A percentile compares a stretch with the other conserved stretches of the same genome.
These are phyloP conservation scores for Bos indicus DNA, from an alignment of 2,113 vertebrate genomes.

Conservation along the genomic window DNA sequence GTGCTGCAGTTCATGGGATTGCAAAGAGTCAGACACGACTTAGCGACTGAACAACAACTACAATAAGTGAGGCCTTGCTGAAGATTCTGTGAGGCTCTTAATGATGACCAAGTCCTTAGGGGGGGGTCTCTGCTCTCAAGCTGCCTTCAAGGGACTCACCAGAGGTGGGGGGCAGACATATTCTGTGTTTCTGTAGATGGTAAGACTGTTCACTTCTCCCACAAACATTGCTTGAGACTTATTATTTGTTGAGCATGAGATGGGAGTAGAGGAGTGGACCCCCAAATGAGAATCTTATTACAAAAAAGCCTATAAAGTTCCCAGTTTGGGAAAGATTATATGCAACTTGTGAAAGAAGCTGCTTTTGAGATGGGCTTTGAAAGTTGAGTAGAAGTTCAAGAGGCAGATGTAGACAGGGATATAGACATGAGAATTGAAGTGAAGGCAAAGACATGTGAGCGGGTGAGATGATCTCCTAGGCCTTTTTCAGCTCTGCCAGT, in stretches of 20 bases:
- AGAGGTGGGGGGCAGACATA: not conserved
- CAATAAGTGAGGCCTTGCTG: not conserved
- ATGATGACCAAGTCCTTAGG: not conserved
- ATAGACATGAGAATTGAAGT: not conserved
- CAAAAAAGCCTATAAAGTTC: not conserved
- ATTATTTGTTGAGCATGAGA: not conserved
- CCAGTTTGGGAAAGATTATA: not conserved
- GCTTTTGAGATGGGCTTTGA: slow-evolving; percentile 21
- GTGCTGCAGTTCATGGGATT: not conserved
- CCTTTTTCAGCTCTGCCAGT: not conserved
- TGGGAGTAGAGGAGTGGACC: not conserved
- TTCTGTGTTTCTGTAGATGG: not conserved
- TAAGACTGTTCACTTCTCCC: not conserved
- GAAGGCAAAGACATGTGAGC: not conserved
- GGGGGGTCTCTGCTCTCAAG: not conserved
- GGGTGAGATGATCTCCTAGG: not conserved
- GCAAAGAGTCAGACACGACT: not conserved
- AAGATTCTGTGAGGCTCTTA: not conserved
- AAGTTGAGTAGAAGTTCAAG: not conserved
- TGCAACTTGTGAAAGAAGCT: not conserved
- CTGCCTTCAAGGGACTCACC: not conserved
- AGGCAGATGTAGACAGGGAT: not conserved
- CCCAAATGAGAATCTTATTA: not conserved
- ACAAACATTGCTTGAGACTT: not conserved
- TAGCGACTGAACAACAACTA: not conserved